Base-by-base conservation (phyloP, 2,888 invertebrate species). In the Limulus polyphemus region DNA sequence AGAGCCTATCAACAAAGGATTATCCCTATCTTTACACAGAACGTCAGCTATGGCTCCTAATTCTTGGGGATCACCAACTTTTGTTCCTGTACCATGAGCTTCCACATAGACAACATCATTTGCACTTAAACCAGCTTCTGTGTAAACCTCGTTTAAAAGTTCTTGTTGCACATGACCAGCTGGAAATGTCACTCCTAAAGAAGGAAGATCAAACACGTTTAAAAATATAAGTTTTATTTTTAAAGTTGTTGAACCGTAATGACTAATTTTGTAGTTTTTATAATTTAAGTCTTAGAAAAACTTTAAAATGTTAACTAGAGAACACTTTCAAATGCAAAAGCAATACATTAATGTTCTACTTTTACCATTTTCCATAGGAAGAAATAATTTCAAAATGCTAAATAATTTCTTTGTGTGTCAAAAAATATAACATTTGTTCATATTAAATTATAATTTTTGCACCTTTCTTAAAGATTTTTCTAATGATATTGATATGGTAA, bases 31-130 rank as follows among this genome's bases (percentile, higher is more conserved):
- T 75, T 86, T 84, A 78, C 93, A 94, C 79, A 94, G 93, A 65
- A 91, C 82, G 68, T 92, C 90, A 0, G 89, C 87, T 69, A 99
- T 92, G 0, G 94, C 88, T 76, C 95, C 94, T 4, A 94, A 86
- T 79, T 99, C 99, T 75, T 97, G 91, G 1, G 97, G 97, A 79
- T 99, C 99, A n/a, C 98, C 95, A 54, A 87, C 88, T 81, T 95
- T 95, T 11, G 98, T 99, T 63, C 98, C 99, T 17, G 98, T 99
- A 61, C 98, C 98, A 78, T 99, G 99, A 59, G 97, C 94, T 78
- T 99, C 99, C 2, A 99, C 87, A 77, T 97, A 99, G 4, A 79
- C 80, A 0, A 99, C 89, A 61, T 88, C 86, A 58, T 79, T 76
- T 7, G 98, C 97, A 71, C 87, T 84, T 59, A 99, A 77, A 1